phyloP scores from a whole-genome alignment of 2,113 vertebrate genomes.

The Melanocharis versteri region DNA sequence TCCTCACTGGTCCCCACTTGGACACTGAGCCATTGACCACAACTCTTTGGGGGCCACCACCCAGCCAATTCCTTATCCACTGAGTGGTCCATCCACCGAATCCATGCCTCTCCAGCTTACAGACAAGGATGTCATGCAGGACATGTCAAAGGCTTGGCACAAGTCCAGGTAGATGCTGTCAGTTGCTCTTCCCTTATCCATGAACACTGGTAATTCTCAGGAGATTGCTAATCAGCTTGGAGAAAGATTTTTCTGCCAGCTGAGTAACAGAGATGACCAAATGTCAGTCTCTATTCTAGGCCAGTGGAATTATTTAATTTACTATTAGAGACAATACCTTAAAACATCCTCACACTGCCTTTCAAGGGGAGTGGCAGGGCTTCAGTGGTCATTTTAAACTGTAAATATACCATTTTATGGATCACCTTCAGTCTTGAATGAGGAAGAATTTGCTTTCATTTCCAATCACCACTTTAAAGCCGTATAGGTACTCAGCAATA shows the following conservation, averaged over 20 bases:
- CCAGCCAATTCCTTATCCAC: neutral
- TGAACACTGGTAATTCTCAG: neutral
- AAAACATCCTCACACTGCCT: neutral
- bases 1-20: neutral
- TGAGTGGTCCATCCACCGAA: neutral
- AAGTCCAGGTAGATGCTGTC: neutral
- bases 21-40: neutral
- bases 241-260: neutral
- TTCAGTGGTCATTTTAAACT: neutral
- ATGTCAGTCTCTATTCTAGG: neutral
- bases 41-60: neutral
- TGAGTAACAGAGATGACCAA: neutral
- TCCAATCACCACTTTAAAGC: neutral
- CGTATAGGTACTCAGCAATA: neutral
- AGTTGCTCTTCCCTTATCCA: neutral
- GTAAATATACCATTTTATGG: neutral
- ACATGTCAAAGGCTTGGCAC: neutral
- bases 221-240: neutral
- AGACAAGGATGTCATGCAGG: neutral
- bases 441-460: neutral
- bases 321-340: neutral
- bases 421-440: neutral
- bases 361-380: neutral
- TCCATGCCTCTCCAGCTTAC: neutral
- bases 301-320: neutral